phyloP scores from a whole-genome alignment of 2,113 vertebrate species.

The Xiphorhynchus elegans region DNA sequence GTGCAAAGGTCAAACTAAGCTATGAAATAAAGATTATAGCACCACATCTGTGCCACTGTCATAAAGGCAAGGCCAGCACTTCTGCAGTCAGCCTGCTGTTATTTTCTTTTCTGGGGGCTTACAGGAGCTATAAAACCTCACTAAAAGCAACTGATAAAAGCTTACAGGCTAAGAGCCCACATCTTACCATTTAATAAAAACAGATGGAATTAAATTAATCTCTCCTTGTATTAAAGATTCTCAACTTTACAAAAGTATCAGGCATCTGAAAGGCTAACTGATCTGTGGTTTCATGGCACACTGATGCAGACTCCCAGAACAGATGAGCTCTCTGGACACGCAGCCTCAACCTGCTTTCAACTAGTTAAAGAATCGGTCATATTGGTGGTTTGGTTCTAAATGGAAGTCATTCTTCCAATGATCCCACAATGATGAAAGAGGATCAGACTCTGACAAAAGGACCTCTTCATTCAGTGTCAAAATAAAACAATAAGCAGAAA shows the following conservation, averaged over 20 bases:
- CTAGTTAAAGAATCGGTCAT: neutral
- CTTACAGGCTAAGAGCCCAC: neutral
- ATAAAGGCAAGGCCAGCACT: neutral
- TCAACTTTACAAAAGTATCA: neutral
- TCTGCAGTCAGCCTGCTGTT: neutral
- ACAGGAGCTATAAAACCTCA: constrained; percentile 12
- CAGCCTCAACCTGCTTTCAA: neutral
- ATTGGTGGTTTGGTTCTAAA: neutral
- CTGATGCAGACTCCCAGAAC: neutral
- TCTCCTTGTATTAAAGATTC: neutral
- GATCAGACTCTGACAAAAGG: neutral
- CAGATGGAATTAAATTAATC: neutral
- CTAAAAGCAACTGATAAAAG: constrained; percentile 26
- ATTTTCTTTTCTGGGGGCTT: neutral
- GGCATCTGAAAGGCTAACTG: neutral
- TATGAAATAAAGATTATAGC: neutral
- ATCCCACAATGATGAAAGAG: neutral
- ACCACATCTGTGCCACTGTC: neutral
- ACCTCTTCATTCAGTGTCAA: constrained; percentile 48
- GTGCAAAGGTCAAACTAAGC: constrained; percentile 26
- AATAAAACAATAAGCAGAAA: constrained; percentile 24
- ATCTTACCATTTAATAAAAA: neutral
- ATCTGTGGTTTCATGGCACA: neutral
- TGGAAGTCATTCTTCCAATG: neutral
- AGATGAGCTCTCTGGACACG: neutral